Base-by-base conservation (phyloP, 2,113 vertebrate species). In the Hypomesus transpacificus region DNA sequence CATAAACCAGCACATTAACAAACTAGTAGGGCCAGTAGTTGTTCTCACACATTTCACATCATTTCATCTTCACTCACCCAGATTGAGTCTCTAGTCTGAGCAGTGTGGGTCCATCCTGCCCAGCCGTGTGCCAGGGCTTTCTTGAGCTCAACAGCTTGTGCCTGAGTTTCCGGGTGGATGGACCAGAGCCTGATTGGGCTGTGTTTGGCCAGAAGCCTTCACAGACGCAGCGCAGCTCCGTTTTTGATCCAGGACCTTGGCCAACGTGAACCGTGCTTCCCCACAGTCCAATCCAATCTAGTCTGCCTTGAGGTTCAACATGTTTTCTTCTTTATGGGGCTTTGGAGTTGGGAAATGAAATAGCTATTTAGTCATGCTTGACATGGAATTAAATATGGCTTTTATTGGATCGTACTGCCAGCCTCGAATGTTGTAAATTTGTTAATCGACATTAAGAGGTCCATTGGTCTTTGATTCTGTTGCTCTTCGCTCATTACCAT, bases 131-230 rank as follows among this genome's bases (percentile, higher is more conserved):
- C 71, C 78, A 65, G 76, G 50, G 73, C 71, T 79, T 82, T 82
- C 77, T 81, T 54, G 50, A 79, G 78, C 77, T 80, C 58, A 75
- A 85, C 85, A 81, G 83, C 82, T 82, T 83, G 80, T 68, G 82
- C 61, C 54, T 73, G 67, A 75, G 69, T 77, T 76, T 81, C 71
- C 80, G 66, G 74, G 53, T 75, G 72, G 59, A 80, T 86, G 84
- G 84, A 83, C 78, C 61, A 0, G 8, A 24, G 80, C 86, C 85
- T 87, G 82, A 85, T 85, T 80, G 76, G 82, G 77, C 73, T 80
- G 81, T 69, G 75, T 82, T 87, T 88, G 85, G 85, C 81, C 84
- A 74, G 73, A 70, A 83, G 77, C 79, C 82, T 76, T 0, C 16
- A 75, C 85, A 87, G 86, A 86, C 68, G 58, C 75, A 80, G 71